Base-by-base conservation (phyloP, 2,797 vertebrate genomes). In the Potorous gilbertii region DNA sequence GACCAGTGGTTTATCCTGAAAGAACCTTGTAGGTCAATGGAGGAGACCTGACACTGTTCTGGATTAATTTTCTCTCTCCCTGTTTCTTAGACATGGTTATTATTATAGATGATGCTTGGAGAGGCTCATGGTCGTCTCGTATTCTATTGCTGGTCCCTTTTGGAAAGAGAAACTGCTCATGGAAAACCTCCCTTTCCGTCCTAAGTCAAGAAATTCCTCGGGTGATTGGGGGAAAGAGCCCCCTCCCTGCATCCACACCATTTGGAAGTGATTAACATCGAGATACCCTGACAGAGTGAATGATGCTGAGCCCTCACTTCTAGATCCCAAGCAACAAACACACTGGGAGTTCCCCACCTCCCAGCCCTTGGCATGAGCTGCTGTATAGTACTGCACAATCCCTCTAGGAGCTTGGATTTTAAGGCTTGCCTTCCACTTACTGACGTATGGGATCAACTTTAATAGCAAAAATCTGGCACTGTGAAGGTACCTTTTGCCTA, bases 231-330 rank as follows among this genome's bases (percentile, higher is more conserved):
- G 31, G 90, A 16, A 92, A 93, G 95, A 95, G 95, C 95, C 96
- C 95, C 92, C 55, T 28, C 28, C 74, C 94, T 16, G 74, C 40
- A 27, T 13, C 14, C 0, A 57, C 6, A 2, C 95, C 98, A 97
- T 97, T 98, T 98, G 98, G 98, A 98, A 98, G 92, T 96, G 96
- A 97, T 98, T 98, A 98, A 92, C 93, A 92, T 94, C 2, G 28
- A 92, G 95, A 91, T 95, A 92, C 93, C 97, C 97, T 96, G 97
- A 97, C 97, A 98, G 97, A 66, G 96, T 97, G 97, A 98, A 21
- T 95, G 97, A 98, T 97, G 97, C 96, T 0, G 91, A 91, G 97
- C 87, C 94, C 96, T 93, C 4, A 55, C 97, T 97, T 96, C 97
- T 55, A 96, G 93, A 95, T 89, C 90, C 91, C 0, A 55, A 93